phyloP scores from a whole-genome alignment of 2,113 vertebrate genomes.

The Zapus hudsonius region DNA sequence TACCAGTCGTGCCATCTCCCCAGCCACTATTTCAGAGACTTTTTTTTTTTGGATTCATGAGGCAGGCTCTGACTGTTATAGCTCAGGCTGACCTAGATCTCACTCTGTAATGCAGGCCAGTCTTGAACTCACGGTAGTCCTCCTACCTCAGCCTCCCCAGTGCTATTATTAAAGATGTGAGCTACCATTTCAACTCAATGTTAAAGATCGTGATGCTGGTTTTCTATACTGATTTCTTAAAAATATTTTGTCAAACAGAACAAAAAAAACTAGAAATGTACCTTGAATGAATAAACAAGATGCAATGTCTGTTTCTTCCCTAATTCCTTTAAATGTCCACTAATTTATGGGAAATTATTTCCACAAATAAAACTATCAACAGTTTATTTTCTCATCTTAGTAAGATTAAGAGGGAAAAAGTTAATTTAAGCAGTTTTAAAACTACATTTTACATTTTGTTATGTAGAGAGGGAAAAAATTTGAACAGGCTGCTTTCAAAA shows the following conservation, averaged over 20 bases:
- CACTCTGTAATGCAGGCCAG: too few species aligned
- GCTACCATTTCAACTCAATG: not conserved
- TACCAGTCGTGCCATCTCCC: too few species aligned
- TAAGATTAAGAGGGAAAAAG: constrained; percentile 18
- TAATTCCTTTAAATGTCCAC: constrained; percentile 6
- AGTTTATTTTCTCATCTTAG: constrained; percentile 48
- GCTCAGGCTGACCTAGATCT: too few species aligned
- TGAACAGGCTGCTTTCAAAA: not conserved
- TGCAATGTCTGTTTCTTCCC: constrained; percentile 2
- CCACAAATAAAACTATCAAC: constrained; percentile 25
- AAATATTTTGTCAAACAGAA: constrained; percentile 29
- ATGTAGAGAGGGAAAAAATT: not conserved
- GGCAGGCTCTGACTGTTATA: too few species aligned
- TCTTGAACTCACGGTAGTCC: too few species aligned
- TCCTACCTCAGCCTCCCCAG: too few species aligned
- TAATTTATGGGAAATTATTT: constrained; percentile 38
- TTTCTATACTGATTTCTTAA: constrained; percentile 24
- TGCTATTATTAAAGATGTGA: too few species aligned
- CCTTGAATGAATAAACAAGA: not conserved
- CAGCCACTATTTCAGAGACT: too few species aligned
- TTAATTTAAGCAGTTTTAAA: constrained; percentile 46
- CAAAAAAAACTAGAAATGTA: not conserved
- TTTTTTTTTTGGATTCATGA: too few species aligned
- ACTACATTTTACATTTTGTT: not conserved
- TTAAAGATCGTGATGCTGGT: not conserved